Evolutionary conservation across 2,797 vertebrate species (phyloP).

Genomic region (Lacerta viridis): DNA sequence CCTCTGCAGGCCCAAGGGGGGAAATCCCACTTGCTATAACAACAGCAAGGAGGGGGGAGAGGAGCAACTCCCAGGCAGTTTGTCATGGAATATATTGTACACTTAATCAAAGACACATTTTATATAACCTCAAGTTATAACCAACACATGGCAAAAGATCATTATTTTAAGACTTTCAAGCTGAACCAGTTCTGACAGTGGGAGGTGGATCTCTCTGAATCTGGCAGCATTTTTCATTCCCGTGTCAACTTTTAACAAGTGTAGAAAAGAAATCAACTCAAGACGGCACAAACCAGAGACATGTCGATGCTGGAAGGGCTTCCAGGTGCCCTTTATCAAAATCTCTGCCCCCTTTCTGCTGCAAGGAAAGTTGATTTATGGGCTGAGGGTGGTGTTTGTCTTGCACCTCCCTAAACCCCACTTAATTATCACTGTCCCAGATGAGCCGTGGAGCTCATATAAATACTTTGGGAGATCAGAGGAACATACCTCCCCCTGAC

Average conservation of each 20-base stretch:
- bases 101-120: slow-evolving; percentile 84
- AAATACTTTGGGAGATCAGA: slow-evolving; percentile 29
- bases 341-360: slow-evolving; percentile 41
- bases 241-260: slow-evolving; percentile 76
- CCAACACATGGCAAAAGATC: slow-evolving; percentile 81
- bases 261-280: slow-evolving; percentile 77
- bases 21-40: slow-evolving; percentile 77
- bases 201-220: slow-evolving; percentile 77
- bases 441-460: not conserved
- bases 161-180: slow-evolving; percentile 80
- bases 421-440: slow-evolving; percentile 41
- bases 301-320: slow-evolving; percentile 14
- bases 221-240: slow-evolving; percentile 70
- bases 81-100: slow-evolving; percentile 76
- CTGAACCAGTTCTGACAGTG: slow-evolving; percentile 76
- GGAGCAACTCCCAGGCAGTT: slow-evolving; percentile 67
- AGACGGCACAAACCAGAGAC: slow-evolving; percentile 67
- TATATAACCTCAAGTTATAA: slow-evolving; percentile 79
- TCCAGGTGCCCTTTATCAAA: slow-evolving; percentile 45
- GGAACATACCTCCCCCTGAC: not conserved
- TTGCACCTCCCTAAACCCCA: slow-evolving; percentile 29
- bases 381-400: not conserved
- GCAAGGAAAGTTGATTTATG: slow-evolving; percentile 18
- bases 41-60: slow-evolving; percentile 62
- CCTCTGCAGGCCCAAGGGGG: slow-evolving; percentile 77